Conservation (phyloP, 1,140 invertebrate species). For the Reticulitermes speratus region DNA sequence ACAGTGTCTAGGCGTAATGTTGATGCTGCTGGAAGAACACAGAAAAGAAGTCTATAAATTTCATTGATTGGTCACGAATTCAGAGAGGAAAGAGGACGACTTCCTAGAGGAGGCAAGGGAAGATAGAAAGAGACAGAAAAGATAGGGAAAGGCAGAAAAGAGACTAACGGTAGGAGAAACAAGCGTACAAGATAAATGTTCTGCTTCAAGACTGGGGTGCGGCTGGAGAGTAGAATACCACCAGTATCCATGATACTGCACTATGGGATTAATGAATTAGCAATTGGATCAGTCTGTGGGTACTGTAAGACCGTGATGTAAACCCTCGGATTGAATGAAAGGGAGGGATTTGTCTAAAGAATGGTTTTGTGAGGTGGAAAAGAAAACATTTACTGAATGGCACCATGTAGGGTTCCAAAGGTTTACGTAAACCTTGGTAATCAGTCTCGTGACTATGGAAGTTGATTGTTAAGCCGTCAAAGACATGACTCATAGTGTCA, state of each 20-base stretch:
- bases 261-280: constrained; percentile 4
- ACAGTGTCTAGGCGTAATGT: not conserved
- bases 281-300: not conserved
- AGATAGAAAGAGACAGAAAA: too few relatives aligned
- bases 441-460: too few relatives aligned
- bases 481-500: too few relatives aligned
- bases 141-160: too few relatives aligned
- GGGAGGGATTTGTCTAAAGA: not conserved
- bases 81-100: not conserved
- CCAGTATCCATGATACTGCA: not conserved
- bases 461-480: too few relatives aligned
- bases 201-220: not conserved
- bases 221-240: not conserved
- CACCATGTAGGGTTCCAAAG: too few relatives aligned
- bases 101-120: not conserved
- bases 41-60: not conserved
- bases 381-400: too few relatives aligned
- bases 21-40: not conserved
- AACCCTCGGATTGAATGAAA: not conserved
- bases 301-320: not conserved
- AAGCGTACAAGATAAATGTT: not conserved
- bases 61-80: not conserved
- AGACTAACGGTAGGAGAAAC: not conserved
- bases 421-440: too few relatives aligned
- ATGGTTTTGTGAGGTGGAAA: too few relatives aligned